A percentile compares a stretch with the other conserved stretches of the same genome.
Conservation (phyloP, 2,888 invertebrate genomes). For the Tipula helvola region DNA sequence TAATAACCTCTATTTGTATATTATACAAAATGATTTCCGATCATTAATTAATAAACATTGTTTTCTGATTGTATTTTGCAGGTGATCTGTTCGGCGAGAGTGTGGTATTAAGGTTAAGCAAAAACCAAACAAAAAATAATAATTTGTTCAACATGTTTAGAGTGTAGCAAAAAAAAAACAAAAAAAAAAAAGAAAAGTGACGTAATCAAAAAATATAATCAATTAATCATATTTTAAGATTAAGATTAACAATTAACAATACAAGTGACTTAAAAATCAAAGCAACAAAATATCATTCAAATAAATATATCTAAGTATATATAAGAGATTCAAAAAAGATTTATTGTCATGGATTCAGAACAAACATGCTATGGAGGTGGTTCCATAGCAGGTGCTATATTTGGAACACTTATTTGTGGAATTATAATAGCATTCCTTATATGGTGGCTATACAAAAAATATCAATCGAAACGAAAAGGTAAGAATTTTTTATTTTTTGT, state of each 20-base stretch:
- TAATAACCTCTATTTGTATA: neutral
- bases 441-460: conserved; percentile 46
- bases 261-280: neutral
- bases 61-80: neutral
- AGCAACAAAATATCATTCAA: neutral
- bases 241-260: neutral
- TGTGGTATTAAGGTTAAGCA: neutral
- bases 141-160: neutral
- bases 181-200: no score
- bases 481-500: conserved; percentile 21
- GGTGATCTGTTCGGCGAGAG: neutral
- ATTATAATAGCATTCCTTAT: conserved; percentile 44
- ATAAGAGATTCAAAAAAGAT: neutral
- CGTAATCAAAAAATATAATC: neutral
- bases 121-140: neutral
- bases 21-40: neutral
- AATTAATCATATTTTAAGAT: neutral
- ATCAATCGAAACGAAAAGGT: conserved; percentile 45
- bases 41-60: neutral
- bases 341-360: conserved; percentile 28
- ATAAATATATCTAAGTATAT: neutral
- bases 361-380: conserved; percentile 50
- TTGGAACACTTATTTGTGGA: conserved; percentile 56
- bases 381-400: conserved; percentile 56
- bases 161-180: neutral